phyloP scores from a whole-genome alignment of 1,140 invertebrate species.

The Pentalonia nigronervosa region DNA sequence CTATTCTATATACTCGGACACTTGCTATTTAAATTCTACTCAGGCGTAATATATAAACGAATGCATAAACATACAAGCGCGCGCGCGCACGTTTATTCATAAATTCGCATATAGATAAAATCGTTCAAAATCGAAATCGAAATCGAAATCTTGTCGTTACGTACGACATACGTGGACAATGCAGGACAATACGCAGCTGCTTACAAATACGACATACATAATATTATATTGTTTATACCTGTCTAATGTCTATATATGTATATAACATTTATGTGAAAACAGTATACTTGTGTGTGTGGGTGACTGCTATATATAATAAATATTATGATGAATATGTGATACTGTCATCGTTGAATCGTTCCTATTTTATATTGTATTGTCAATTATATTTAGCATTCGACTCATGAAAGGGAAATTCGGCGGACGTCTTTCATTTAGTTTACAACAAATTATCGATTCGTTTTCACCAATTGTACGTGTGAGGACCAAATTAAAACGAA shows the following conservation, averaged over 20 bases:
- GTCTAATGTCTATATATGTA: background rate
- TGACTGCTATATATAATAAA: background rate
- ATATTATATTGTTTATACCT: background rate
- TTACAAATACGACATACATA: background rate
- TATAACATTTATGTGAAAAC: background rate
- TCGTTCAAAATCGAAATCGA: conserved; percentile 16
- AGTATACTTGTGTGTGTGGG: background rate
- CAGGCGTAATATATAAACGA: background rate
- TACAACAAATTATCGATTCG: conserved; percentile 41
- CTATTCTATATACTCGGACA: background rate
- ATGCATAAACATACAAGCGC: background rate
- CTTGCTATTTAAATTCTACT: conserved; percentile 18
- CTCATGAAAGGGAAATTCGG: conserved; percentile 41
- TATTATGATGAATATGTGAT: background rate
- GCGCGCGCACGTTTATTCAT: background rate
- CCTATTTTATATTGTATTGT: conserved; percentile 15
- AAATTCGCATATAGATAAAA: background rate
- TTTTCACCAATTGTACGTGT: conserved; percentile 41
- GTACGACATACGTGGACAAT: background rate
- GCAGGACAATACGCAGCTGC: background rate
- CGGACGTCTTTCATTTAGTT: conserved; percentile 10
- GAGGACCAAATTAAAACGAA: conserved; percentile 47
- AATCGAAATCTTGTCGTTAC: background rate
- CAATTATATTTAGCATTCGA: conserved; percentile 22
- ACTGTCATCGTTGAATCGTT: conserved; percentile 6